Base-by-base conservation (phyloP, 2,888 invertebrate genomes). In the Eucera pruinosa region DNA sequence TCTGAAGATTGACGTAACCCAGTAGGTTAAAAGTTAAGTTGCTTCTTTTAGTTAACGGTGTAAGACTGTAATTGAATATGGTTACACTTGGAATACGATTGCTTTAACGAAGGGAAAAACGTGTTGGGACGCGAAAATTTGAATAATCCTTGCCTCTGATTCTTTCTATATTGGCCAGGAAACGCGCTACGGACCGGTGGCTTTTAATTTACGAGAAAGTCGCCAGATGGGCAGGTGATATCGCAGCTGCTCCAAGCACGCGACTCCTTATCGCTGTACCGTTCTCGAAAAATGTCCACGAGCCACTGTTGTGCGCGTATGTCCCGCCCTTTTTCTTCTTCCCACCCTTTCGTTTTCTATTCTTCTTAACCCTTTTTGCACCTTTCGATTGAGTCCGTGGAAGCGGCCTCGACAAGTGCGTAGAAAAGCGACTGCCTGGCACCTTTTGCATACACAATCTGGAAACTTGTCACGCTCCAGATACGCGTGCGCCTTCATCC, bases 191-290 rank as follows among this genome's bases (percentile, higher is more conserved):
- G 25, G 41, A n/a, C 25, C n/a, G n/a, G 25, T 62, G 36, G 48
- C 48, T 81, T 81, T 85, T 86, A 87, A 76, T 66, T 76, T 57
- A 27, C 74, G 76, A 73, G 73, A 66, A 74, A 76, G 88, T 87
- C 83, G 87, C 80, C 60, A 62, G 74, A 45, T 82, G 71, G 82
- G 84, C 89, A 89, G 89, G 89, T 89, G 89, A 88, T 83, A 81
- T 72, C 73, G 89, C 89, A 88, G 89, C 88, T 89, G 89, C 67
- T 62, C 11, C 6, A 43, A 13, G 61, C 61, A 52, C 62, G 62
- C 72, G 72, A 61, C 72, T 39, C 39, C 41, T 60, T 61, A 69
- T 72, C 58, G 72, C 18, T 11, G 15, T 11, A 54, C n/a, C 61
- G 9, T 48, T 23, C n/a, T 3, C 27, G 20, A 61, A 41, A 69